Conservation (phyloP, 2,888 invertebrate species). For the Netelia fuscicornis region DNA sequence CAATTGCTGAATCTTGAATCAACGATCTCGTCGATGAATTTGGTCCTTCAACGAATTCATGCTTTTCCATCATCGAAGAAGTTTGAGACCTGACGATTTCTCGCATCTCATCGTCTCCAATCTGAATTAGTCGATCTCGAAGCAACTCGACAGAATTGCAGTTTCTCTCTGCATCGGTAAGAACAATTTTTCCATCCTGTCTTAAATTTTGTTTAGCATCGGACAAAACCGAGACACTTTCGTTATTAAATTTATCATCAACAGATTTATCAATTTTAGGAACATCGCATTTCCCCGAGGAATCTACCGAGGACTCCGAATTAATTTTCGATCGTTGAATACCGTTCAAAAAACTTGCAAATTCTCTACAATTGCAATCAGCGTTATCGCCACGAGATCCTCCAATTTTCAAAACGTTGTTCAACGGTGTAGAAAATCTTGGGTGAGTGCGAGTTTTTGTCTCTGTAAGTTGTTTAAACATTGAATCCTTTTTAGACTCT, state of each 20-base stretch:
- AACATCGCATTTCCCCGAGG: background rate
- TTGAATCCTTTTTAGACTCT: background rate
- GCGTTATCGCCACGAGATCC: background rate
- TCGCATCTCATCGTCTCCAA: constrained; percentile 21
- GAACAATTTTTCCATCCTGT: constrained; percentile 30
- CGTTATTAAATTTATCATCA: constrained; percentile 6
- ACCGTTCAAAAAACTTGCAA: constrained; percentile 54
- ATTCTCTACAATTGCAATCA: constrained; percentile 44
- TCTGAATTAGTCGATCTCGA: constrained; percentile 8
- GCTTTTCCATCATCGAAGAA: constrained; percentile 11
- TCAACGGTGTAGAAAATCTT: constrained; percentile 69
- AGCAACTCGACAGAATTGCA: constrained; percentile 42
- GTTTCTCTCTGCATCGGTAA: constrained; percentile 37
- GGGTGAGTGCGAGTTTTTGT: constrained; percentile 35
- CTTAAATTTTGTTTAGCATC: constrained; percentile 19
- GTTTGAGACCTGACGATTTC: constrained; percentile 36
- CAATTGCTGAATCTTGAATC: constrained; percentile 35
- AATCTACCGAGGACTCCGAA: background rate
- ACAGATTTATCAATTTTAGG: background rate
- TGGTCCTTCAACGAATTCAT: background rate
- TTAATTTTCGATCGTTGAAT: constrained; percentile 18
- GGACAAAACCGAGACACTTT: constrained; percentile 1
- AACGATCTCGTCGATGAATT: constrained; percentile 21
- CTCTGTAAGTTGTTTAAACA: background rate
- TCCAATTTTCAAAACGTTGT: constrained; percentile 50